Conservation (phyloP, 2,113 vertebrate genomes). For the Herpetotheres cachinnans region DNA sequence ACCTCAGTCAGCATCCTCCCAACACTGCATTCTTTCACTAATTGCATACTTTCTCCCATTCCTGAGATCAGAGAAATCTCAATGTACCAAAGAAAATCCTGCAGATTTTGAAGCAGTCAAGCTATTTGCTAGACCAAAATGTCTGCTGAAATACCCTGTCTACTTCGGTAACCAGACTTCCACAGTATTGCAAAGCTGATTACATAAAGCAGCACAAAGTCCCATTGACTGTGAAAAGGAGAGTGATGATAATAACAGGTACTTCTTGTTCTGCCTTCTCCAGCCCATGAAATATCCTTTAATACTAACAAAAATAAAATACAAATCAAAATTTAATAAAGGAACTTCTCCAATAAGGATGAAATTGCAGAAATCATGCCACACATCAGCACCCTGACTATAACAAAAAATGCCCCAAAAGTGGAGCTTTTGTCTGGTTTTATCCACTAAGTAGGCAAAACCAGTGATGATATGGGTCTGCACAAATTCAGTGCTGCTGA, state of each 20-base stretch:
- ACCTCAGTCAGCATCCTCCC: fast-evolving
- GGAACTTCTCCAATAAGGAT: neutral
- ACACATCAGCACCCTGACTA: neutral
- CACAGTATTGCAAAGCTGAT: neutral
- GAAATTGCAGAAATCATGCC: neutral
- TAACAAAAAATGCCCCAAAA: neutral
- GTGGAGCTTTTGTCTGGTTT: neutral
- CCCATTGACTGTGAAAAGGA: neutral
- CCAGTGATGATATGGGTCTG: fast-evolving
- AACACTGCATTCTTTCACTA: neutral
- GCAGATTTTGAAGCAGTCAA: neutral
- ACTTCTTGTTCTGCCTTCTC: neutral
- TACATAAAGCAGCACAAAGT: neutral
- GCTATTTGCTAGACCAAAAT: neutral
- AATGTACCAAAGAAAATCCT: neutral
- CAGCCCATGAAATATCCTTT: neutral
- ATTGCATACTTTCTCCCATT: neutral
- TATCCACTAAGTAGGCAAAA: neutral
- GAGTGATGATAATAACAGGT: neutral
- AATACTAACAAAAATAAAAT: neutral
- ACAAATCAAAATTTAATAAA: neutral
- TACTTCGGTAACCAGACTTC: neutral
- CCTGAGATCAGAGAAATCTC: neutral
- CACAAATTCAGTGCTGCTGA: neutral
- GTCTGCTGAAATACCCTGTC: neutral